Conservation (phyloP, 1,140 invertebrate species). For the Drosophila quadrilineata region DNA sequence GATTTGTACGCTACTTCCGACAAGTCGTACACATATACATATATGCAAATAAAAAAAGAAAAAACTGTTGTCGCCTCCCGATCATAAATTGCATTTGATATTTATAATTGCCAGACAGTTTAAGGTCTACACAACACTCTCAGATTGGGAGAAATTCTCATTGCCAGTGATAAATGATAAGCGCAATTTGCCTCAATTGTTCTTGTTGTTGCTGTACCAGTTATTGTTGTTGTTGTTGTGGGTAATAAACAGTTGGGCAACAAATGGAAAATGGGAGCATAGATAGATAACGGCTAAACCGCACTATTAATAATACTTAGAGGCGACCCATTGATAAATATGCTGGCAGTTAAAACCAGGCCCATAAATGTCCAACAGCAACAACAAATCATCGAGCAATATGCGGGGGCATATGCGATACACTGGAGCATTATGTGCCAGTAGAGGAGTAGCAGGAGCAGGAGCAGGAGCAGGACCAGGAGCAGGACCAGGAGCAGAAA, state of each 20-base stretch:
- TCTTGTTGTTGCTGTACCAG: no score
- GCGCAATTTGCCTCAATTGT: slow-evolving; percentile 46
- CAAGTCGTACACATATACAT: no score
- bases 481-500: not conserved
- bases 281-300: slow-evolving; percentile 32
- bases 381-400: slow-evolving; percentile 62
- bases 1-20: slow-evolving; percentile 24
- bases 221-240: no score
- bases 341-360: slow-evolving; percentile 31
- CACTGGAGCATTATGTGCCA: no score
- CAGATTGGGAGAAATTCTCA: no score
- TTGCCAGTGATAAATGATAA: slow-evolving; percentile 60
- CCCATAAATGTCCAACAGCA: slow-evolving; percentile 57
- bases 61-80: slow-evolving; percentile 35
- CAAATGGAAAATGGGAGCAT: slow-evolving; percentile 26
- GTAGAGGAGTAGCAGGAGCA: no score
- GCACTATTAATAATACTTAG: slow-evolving; percentile 75
- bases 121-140: no score
- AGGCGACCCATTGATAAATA: slow-evolving; percentile 60
- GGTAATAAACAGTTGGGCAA: slow-evolving; percentile 9
- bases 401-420: no score
- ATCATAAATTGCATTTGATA: slow-evolving; percentile 54
- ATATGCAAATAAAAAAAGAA: no score
- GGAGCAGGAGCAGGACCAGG: no score
- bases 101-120: slow-evolving; percentile 25